Evolutionary conservation across 2,113 vertebrate species (phyloP), one percentile per base, ranked within the genome.

Genomic region (Macquaria australasica): DNA sequence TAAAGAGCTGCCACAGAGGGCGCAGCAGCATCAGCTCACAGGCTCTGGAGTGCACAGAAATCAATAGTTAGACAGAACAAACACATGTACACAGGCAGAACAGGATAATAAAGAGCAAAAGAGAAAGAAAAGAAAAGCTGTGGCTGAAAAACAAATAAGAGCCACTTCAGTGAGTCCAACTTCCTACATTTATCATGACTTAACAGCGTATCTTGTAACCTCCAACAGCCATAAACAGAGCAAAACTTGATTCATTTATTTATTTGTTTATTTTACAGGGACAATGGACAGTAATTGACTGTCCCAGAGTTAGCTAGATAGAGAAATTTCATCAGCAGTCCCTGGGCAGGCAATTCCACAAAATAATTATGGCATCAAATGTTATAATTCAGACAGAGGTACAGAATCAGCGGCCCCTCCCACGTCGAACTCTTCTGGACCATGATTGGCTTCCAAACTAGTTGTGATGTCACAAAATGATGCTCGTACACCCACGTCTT

Each of bases 1-100:
- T 96, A 77, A 99, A 99, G 66, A 99, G 96, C 92, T 97, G 97
- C 98, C 98, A 99, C 50, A 99, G 96, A 3, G 98, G 98, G 81
- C 95, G 97, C 92, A 99, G 89, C 82, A 99, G 95, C 0, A 94
- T 97, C 74, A 99, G 96, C 92, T 98, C 97, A 91, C 97, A 98
- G 89, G 96, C 96, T 76, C 98, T 99, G 93, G 12, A 90, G 68
- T 6, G 69, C 39, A 74, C 37, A 79, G 66, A 78, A 15, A 79
- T 18, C 56, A 1, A 73, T 1, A 77, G 59, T 79, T 50, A 81
- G 67, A 78, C 3, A 21, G 34, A 39, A 63, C 7, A 58, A 59
- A 82, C 6, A 69, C 18, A 74, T 0, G 34, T 8, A 84, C 55
- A 41, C 20, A 39, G n/a, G 21, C 43, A 16, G 15, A 51, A 73